These are phyloP conservation scores for Microplitis mediator DNA, from an alignment of 1,140 invertebrate species.

Conservation along the genomic window DNA sequence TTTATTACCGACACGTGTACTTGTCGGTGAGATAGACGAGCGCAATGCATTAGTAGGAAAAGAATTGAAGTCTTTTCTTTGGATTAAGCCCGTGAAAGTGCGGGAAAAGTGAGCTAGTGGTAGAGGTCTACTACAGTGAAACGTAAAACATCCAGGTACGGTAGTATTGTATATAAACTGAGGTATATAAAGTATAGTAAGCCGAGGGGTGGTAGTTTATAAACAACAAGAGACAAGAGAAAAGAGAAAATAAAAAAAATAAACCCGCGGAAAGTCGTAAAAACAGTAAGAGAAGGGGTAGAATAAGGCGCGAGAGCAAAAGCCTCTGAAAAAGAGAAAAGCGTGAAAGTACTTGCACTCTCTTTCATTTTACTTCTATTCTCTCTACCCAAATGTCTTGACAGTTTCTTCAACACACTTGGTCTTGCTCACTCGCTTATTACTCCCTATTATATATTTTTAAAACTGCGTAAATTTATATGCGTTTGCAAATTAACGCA, in stretches of 20 bases:
- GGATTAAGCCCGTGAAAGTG: background rate
- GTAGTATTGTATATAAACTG: no score
- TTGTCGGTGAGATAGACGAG: background rate
- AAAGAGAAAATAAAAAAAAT: background rate
- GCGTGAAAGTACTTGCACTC: conserved; percentile 13
- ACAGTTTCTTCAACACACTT: background rate
- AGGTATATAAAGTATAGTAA: no score
- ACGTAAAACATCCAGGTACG: conserved; percentile 19
- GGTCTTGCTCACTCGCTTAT: background rate
- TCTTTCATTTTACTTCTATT: background rate
- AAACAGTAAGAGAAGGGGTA: conserved; percentile 14
- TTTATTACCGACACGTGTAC: background rate
- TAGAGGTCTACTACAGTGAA: no score
- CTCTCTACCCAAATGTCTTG: background rate
- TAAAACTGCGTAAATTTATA: conserved; percentile 32
- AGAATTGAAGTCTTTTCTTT: conserved; percentile 13
- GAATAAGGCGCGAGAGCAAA: conserved; percentile 21
- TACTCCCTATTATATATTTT: background rate
- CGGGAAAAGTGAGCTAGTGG: background rate
- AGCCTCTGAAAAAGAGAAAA: conserved; percentile 4
- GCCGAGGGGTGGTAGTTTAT: conserved; percentile 22
- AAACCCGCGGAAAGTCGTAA: conserved; percentile 7
- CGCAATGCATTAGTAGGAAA: conserved; percentile 3
- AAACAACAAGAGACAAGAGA: conserved; percentile 20
- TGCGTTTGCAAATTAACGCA: conserved; percentile 48